Evolutionary conservation across 2,797 vertebrate species (phyloP), one percentile per base, ranked within the genome.

Genomic region (Perodicticus potto): DNA sequence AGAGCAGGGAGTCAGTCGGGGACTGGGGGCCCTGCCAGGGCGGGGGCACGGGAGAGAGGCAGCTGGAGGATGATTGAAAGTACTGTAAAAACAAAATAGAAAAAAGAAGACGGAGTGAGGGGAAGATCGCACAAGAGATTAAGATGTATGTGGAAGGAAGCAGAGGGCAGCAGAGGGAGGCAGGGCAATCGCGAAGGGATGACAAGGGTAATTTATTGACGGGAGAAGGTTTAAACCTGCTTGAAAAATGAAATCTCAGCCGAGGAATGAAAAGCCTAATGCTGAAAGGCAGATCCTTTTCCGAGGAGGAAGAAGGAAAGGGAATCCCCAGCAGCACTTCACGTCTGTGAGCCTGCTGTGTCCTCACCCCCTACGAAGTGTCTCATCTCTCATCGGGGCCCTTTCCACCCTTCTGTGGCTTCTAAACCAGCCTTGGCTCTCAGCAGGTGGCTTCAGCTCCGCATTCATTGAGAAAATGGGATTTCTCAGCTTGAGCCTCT

Each of bases 201-300:
- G 94, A 94, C 93, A 91, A 69, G 91, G 76, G 93, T 96, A 73
- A 96, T 95, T 96, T 94, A 96, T 96, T 93, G 95, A 96, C 83
- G 81, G 88, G 78, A 82, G 86, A 91, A 63, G 57, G 91, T 82
- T 96, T 85, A 53, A 74, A 76, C 74, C 53, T 92, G 93, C 91
- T 94, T 92, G 67, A 72, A 72, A 96, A 89, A 90, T 78, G 93
- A 95, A 96, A 94, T 72, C 86, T 90, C 87, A 72, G 34, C 67
- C 89, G 80, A 88, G 88, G 45, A 92, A 74, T 73, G 67, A 94
- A 81, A 65, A 63, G 97, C 89, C 89, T 97, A 96, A 89, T 96
- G 95, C 92, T 89, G 92, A 93, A 94, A 93, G 49, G 61, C 96
- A 96, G 94, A 73, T 72, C 86, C 90, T 81, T 86, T 97, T 96